Conservation (phyloP, 53 echinoderm and acorn worm genomes). For the Holothuria scabra region DNA sequence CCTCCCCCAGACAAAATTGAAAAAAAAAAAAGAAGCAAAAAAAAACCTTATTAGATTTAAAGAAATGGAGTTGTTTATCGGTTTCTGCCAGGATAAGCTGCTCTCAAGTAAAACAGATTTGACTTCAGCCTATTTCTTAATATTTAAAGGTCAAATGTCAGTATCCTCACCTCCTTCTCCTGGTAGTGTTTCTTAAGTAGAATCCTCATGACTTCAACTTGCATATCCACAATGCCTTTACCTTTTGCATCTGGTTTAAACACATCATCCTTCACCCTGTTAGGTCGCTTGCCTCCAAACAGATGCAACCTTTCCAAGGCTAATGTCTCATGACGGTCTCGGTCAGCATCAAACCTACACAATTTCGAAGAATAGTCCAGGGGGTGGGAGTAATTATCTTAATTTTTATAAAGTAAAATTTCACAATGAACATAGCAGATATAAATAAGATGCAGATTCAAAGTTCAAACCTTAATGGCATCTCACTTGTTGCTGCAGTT, state of each 20-base stretch:
- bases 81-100: too few species aligned
- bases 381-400: too few species aligned
- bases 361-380: background rate
- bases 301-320: conserved; percentile 78
- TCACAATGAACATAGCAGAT: background rate
- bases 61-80: too few species aligned
- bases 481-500: too few species aligned
- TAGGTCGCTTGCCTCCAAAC: conserved; percentile 62
- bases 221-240: conserved; percentile 88
- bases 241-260: conserved; percentile 68
- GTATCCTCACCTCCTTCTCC: conserved; percentile 76
- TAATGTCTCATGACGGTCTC: conserved; percentile 80
- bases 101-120: too few species aligned
- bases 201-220: conserved; percentile 82
- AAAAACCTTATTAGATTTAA: too few species aligned
- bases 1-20: too few species aligned
- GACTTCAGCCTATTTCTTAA: too few species aligned
- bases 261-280: conserved; percentile 72
- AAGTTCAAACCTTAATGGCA: too few species aligned
- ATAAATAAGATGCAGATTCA: too few species aligned
- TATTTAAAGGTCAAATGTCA: background rate
- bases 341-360: conserved; percentile 89
- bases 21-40: too few species aligned
- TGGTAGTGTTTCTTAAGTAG: conserved; percentile 84
- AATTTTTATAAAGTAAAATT: background rate